Base-by-base conservation (phyloP, 2,797 vertebrate genomes). In the Erethizon dorsatum region DNA sequence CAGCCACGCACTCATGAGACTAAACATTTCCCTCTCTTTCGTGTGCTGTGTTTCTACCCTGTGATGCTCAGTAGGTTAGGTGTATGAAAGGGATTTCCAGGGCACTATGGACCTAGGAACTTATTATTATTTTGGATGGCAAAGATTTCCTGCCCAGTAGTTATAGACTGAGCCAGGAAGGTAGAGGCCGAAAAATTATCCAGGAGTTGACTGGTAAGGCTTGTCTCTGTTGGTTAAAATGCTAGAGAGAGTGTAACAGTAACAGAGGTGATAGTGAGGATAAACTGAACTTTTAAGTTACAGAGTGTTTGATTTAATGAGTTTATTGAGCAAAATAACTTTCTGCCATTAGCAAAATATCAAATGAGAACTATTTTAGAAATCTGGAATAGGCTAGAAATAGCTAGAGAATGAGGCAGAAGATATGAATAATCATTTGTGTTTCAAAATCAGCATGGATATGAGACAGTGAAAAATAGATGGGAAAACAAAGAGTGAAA, bases 291-390 rank as follows among this genome's bases (percentile, higher is more conserved):
- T 69, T 94, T 45, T 20, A 78, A 65, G 9, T 91, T 45, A 80
- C 33, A 73, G 50, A 61, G 83, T 78, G 4, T 65, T 41, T 22
- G 47, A 2, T 47, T 54, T 47, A 52, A 5, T 83, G 20, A 93
- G 2, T 73, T 79, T 37, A 67, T 67, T 54, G 69, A 83, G 37
- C 4, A 69, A 80, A 95, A 83, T 18, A 41, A 45, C 83, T 31
- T 47, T 67, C 41, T 79, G 47, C 75, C 59, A 63, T 15, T 86
- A 73, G 22, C 1, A 67, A 67, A 91, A 80, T 59, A 4, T 93
- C 88, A 91, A 75, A 52, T 69, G 69, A 90, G 82, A 87, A 79
- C 31, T 65, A 83, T 63, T 75, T 57, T 71, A 83, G 61, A 41
- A 83, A 54, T 47, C 37, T 45, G 33, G 75, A 71, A 71, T 59